Base-by-base conservation (phyloP, 2,888 invertebrate species). In the Cephus runcator region DNA sequence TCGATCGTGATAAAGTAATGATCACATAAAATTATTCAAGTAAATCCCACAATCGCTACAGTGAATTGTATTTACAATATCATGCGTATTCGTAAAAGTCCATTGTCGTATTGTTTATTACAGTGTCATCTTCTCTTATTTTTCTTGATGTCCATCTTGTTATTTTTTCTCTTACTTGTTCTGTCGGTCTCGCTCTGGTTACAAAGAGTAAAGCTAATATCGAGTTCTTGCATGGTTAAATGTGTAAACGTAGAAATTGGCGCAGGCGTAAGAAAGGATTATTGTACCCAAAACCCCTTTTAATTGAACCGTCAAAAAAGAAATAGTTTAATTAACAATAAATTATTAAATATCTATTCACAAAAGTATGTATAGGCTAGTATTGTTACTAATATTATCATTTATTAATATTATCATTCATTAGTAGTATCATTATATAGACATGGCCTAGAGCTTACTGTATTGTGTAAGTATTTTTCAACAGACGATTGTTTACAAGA, bases 341-440 rank as follows among this genome's bases (percentile, higher is more conserved):
- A 91, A 90, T 91, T 90, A 91, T 90, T 90, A 90, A 91, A 91
- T 91, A 90, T 88, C 88, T 90, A 91, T 91, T 90, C 91, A 91
- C 91, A 90, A 88, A 87, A 86, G 87, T 89, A 90, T 88, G 86
- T 85, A 88, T 89, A 88, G 84, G 83, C 85, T 87, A 86, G 86
- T 81, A 77, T 80, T 81, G 34, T 77, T 75, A 36, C 36, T 77
- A 34, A 34, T 73, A 75, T 75, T 79, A 75, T 75, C 71, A 80
- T 79, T 76, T 75, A 78, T 77, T 79, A 75, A 81, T 76, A 74
- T 78, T 78, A 36, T 80, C 77, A n/a, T 73, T 71, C 35, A 73
- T 73, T 75, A 75, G 77, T 56, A 75, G 79, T 75, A 80, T 85
- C 79, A 77, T 88, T 84, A 82, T 80, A 84, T 81, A 81, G 78